These are phyloP conservation scores for Epistrophe eligans DNA, from an alignment of 2,888 invertebrate species.

Conservation along the genomic window DNA sequence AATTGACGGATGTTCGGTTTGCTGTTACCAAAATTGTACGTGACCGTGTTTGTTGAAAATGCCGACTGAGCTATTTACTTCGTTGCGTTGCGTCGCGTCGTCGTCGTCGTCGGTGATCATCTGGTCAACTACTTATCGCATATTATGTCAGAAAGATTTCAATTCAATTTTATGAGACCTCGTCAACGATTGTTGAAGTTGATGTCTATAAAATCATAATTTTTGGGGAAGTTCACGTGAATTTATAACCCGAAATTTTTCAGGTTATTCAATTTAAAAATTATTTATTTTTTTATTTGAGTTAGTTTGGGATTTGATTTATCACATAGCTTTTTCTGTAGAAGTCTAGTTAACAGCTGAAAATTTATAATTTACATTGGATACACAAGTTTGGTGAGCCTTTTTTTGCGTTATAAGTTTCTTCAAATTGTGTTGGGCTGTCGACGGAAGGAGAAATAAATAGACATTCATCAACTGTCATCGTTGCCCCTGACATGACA, in stretches of 20 bases:
- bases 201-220: background rate
- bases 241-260: constrained; percentile 3
- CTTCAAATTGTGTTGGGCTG: constrained; percentile 30
- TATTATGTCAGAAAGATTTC: constrained; percentile 73
- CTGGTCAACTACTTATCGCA: constrained; percentile 74
- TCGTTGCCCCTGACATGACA: constrained; percentile 51
- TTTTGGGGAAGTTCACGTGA: constrained; percentile 4
- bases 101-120: constrained; percentile 51
- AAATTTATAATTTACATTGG: background rate
- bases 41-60: constrained; percentile 49
- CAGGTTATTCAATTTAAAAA: constrained; percentile 24
- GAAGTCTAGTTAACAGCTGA: constrained; percentile 24
- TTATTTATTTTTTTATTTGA: background rate
- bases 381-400: background rate
- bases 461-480: constrained; percentile 71
- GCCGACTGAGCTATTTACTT: constrained; percentile 23
- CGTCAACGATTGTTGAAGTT: constrained; percentile 13
- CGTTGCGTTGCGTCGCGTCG: background rate
- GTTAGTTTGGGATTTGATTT: constrained; percentile 53
- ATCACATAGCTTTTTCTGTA: constrained; percentile 25
- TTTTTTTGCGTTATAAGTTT: background rate
- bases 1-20: constrained; percentile 73
- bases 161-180: constrained; percentile 71
- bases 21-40: constrained; percentile 71
- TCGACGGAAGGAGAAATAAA: constrained; percentile 45